phyloP scores from a whole-genome alignment of 2,888 invertebrate genomes.

The Orchesella flavescens region DNA sequence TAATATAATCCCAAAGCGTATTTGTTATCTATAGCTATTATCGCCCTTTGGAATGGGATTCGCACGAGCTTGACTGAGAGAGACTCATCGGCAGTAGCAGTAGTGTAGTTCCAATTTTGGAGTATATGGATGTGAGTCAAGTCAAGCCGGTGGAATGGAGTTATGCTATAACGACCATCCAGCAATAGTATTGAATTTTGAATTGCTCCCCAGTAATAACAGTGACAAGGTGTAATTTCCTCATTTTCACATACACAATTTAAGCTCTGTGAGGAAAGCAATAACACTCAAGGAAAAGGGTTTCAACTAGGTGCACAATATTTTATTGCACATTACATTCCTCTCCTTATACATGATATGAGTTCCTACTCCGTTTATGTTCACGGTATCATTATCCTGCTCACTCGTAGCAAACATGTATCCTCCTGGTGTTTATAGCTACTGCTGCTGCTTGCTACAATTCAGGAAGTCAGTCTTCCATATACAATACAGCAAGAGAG shows the following conservation, averaged over 20 bases:
- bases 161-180: too few relatives aligned
- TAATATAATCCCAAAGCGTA: constrained; percentile 21
- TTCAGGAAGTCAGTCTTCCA: constrained; percentile 35
- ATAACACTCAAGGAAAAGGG: constrained; percentile 13
- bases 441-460: neutral
- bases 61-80: neutral
- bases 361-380: neutral
- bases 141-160: too few relatives aligned
- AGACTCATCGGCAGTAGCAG: neutral
- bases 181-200: neutral
- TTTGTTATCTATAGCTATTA: constrained; percentile 34
- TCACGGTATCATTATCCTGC: constrained; percentile 46
- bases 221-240: constrained; percentile 40
- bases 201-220: constrained; percentile 16
- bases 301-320: neutral
- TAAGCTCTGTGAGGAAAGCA: constrained; percentile 42
- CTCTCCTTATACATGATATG: constrained; percentile 2
- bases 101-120: neutral
- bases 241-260: constrained; percentile 44
- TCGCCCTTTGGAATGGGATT: constrained; percentile 36
- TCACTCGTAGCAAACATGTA: constrained; percentile 33
- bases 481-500: constrained; percentile 18
- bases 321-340: constrained; percentile 10
- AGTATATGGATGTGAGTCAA: too few relatives aligned
- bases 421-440: constrained; percentile 21